Evolutionary conservation across 53 echinoderm and acorn worm species (phyloP), one percentile per base, ranked within the genome.

Genomic region (Hippasteria phrygiana): DNA sequence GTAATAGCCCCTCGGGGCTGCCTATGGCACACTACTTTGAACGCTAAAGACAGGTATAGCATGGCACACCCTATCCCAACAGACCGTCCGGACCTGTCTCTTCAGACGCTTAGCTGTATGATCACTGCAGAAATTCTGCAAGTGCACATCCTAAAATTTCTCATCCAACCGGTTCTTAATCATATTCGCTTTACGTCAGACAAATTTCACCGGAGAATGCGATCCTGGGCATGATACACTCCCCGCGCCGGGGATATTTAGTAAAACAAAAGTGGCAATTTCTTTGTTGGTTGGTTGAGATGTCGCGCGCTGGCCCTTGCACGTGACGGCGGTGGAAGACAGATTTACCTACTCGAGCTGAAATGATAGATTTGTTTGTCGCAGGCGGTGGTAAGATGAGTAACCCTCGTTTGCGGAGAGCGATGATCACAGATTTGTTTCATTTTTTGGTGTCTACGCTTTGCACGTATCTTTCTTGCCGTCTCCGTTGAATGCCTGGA

Each of bases 351-450:
- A 89, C 89, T 89, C 89, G 71, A 70, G 89, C 78, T 71, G 78
- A 89, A 89, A 89, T 89, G 89, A 89, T 89, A 89, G 89, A 89
- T 89, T 79, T 89, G 89, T 89, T 89, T 89, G 78, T 89, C 79
- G 78, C 79, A 64, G 81, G 81, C 81, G 65, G 66, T 64, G 64
- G 81, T 81, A 81, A 81, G 81, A 81, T 81, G 81, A 81, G 81
- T 66, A 81, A 81, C 81, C 81, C 81, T 64, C 40, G 63, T 36
- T 65, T 42, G 65, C 65, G 43, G 81, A 81, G 81, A 81, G 81
- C 81, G 81, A 81, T 81, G 81, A 81, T 81, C 81, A 64, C 64
- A 65, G 81, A 81, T 81, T 81, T 81, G 81, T 81, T 81, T 81
- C 81, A 81, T 81, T 81, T 81, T 81, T 81, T 41, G 81, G 81